Evolutionary conservation across 1,140 invertebrate species (phyloP).

Genomic region (Condylostylus longicornis): DNA sequence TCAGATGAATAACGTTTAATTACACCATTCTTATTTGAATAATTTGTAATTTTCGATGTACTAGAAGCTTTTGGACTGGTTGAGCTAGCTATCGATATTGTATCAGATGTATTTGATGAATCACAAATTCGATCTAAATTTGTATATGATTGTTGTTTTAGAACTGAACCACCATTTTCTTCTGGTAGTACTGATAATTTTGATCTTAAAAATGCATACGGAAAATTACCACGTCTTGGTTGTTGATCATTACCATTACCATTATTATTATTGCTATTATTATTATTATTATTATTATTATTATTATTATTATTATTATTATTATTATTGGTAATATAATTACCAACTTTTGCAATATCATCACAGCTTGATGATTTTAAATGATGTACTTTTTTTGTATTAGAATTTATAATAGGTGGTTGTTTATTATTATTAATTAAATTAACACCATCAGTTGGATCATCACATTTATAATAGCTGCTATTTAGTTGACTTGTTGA

Average conservation of each 20-base stretch:
- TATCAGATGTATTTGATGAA: conserved; percentile 1
- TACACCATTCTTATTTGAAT: conserved; percentile 6
- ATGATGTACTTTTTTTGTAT: conserved; percentile 9
- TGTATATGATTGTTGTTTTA: conserved; percentile 32
- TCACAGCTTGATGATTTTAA: conserved; percentile 31
- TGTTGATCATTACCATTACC: conserved; percentile 9
- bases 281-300: conserved; percentile 8
- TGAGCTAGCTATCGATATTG: conserved; percentile 8
- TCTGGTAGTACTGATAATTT: conserved; percentile 58
- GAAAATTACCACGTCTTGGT: conserved; percentile 42
- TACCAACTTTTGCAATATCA: conserved; percentile 29
- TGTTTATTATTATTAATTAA: conserved; percentile 37
- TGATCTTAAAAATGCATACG: conserved; percentile 61
- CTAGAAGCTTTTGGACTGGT: conserved; percentile 8
- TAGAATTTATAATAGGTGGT: conserved; percentile 20
- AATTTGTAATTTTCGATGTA: conserved; percentile 9
- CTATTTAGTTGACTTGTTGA: conserved; percentile 55
- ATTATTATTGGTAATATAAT: conserved; percentile 10
- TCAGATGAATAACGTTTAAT: conserved; percentile 14
- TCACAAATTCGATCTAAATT: conserved; percentile 4
- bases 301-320: conserved; percentile 8
- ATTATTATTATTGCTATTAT: conserved; percentile 8
- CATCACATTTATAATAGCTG: conserved; percentile 59
- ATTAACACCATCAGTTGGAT: conserved; percentile 61
- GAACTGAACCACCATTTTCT: conserved; percentile 42